A percentile compares a stretch with the other conserved stretches of the same genome.
phyloP scores from a whole-genome alignment of 2,113 vertebrate species.

The Brachyistius frenatus region DNA sequence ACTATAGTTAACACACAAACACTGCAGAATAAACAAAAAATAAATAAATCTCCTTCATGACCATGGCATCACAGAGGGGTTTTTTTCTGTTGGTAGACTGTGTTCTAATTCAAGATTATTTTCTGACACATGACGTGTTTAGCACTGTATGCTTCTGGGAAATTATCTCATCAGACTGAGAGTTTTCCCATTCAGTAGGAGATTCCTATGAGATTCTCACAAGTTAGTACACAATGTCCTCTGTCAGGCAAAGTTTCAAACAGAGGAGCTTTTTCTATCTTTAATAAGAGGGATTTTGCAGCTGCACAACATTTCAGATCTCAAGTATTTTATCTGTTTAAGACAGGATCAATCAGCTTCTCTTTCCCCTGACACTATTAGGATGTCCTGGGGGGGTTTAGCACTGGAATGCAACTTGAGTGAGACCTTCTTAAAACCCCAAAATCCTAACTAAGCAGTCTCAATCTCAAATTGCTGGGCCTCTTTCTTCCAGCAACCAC shows the following conservation, averaged over 20 bases:
- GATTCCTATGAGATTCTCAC: constrained; percentile 3
- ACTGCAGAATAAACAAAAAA: not conserved
- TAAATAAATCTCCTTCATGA: not conserved
- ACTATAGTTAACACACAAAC: constrained; percentile 25
- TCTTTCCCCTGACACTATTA: not conserved
- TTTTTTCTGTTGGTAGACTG: not conserved
- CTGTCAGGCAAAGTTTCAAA: constrained; percentile 12
- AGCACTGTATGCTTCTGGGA: not conserved
- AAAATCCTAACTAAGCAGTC: constrained; percentile 5
- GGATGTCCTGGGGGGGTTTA: constrained; percentile 10
- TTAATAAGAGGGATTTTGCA: constrained; percentile 5
- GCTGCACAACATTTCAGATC: constrained; percentile 28
- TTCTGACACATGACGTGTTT: constrained; percentile 23
- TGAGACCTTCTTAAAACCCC: constrained; percentile 4
- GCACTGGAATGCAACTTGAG: not conserved
- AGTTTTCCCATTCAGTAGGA: constrained; percentile 18
- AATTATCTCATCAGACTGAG: not conserved
- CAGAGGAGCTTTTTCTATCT: constrained; percentile 16
- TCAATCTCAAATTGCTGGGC: constrained; percentile 31
- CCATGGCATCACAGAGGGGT: not conserved
- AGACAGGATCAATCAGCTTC: constrained; percentile 14
- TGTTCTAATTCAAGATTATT: constrained; percentile 15
- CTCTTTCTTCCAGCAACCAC: constrained; percentile 26
- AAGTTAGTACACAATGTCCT: constrained; percentile 40
- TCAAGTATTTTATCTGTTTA: constrained; percentile 18